These are phyloP conservation scores for Lerista edwardsae DNA, from an alignment of 2,797 vertebrate species.

Conservation along the genomic window DNA sequence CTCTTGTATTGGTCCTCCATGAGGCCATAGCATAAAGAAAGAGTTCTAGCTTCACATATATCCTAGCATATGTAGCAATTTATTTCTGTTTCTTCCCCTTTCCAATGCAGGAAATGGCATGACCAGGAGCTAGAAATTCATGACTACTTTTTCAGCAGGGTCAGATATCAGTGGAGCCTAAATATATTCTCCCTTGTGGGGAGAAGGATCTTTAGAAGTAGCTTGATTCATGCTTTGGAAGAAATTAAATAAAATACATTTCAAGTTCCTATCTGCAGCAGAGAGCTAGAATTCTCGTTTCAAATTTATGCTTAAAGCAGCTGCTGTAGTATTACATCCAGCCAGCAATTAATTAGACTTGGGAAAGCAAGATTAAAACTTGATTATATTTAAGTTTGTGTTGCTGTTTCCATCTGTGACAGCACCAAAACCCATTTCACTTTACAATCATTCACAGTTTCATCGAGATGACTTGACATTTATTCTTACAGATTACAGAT, in stretches of 20 bases:
- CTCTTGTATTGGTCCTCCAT: too few species aligned
- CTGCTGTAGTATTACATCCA: conserved; percentile 18
- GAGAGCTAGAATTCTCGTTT: not conserved
- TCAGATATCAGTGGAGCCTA: not conserved
- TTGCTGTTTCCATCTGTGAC: conserved; percentile 36
- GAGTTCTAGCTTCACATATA: not conserved
- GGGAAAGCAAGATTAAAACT: conserved; percentile 42
- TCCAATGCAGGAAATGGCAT: conserved; percentile 11
- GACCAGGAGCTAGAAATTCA: not conserved
- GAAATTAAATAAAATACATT: conserved; percentile 45
- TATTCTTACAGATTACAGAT: conserved; percentile 5
- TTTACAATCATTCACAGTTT: conserved; percentile 23
- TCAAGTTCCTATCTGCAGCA: conserved; percentile 16
- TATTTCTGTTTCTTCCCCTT: not conserved
- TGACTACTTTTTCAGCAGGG: conserved; percentile 18
- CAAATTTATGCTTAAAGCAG: conserved; percentile 44
- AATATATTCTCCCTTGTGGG: not conserved
- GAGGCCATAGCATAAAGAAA: too few species aligned
- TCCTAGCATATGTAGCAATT: rapidly evolving
- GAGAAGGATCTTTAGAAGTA: conserved; percentile 40
- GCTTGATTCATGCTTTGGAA: conserved; percentile 34
- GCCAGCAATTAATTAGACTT: conserved; percentile 39
- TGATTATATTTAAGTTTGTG: conserved; percentile 47
- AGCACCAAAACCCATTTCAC: conserved; percentile 42
- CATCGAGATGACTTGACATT: conserved; percentile 23